Evolutionary conservation across 2,113 vertebrate genomes (phyloP), one percentile per base, ranked within the genome.

Genomic region (Petrocephalus microphthalmus): DNA sequence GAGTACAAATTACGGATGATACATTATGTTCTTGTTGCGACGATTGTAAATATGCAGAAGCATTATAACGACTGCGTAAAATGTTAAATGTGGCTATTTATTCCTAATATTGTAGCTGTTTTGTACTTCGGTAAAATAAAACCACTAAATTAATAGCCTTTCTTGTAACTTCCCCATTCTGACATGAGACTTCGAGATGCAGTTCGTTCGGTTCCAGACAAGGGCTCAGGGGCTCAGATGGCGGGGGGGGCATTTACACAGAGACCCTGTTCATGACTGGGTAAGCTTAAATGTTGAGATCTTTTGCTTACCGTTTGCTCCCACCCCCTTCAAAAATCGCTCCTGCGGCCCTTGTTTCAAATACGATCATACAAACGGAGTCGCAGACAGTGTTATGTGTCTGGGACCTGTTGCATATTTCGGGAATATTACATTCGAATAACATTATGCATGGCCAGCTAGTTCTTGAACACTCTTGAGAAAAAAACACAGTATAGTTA

Each of bases 81-180:
- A 67, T 67, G 60, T 78, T 78, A 42, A 17, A 78, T 37, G 29
- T 78, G 71, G 71, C n/a, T 78, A 78, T 78, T 78, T 78, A 78
- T 78, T 78, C 71, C 33, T 42, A 78, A 42, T 42, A 33, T 42
- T 78, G 71, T 78, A 78, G 33, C 71, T 74, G 5, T 33, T 78
- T 78, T 78, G 15, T 78, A 42, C 33, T 19, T 78, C 17, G 71
- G 71, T 78, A 42, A 78, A 78, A 78, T 78, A 78, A 78, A 78
- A 78, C 71, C 71, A 33, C 71, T 78, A 78, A 78, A 42, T 17
- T 33, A 78, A 74, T 74, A 37, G 33, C 29, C 25, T 74, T 1
- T 74, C 25, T 74, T 33, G 17, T 42, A 17, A 78, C 2, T 78
- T 78, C 19, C 33, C 71, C 33, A 42, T 29, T 42, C 29, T 78